Evolutionary conservation across 1,140 invertebrate genomes (phyloP).

Genomic region (Heterodera carotae): DNA sequence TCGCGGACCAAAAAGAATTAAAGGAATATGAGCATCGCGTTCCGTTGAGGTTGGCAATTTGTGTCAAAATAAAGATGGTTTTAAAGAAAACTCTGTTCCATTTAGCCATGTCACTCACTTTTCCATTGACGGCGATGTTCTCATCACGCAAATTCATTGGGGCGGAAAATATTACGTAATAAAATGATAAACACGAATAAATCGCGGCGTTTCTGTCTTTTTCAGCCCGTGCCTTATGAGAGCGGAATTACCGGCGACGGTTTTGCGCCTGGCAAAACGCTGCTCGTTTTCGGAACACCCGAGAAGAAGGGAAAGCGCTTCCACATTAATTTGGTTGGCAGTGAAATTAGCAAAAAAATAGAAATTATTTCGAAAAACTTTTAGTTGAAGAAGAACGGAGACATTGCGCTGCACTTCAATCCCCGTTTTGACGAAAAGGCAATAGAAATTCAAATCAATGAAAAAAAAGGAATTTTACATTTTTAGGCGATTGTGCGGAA

Average conservation of each 20-base stretch:
- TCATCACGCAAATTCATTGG: conserved; percentile 58
- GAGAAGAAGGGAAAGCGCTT: conserved; percentile 65
- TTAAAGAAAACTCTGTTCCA: conserved; percentile 51
- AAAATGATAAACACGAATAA: not conserved
- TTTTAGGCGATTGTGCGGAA: conserved; percentile 59
- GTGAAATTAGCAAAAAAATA: not conserved
- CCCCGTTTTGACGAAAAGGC: conserved; percentile 64
- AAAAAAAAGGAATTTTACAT: conserved; percentile 1
- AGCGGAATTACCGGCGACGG: conserved; percentile 59
- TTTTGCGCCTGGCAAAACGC: conserved; percentile 58
- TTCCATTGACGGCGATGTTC: conserved; percentile 62
- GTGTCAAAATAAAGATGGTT: too few relatives aligned
- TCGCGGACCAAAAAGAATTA: conserved; percentile 58
- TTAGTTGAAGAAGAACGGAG: conserved; percentile 63
- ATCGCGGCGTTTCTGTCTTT: not conserved
- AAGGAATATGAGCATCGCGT: conserved; percentile 63
- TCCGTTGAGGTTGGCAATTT: conserved; percentile 48
- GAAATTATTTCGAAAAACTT: not conserved
- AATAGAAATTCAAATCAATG: conserved; percentile 22
- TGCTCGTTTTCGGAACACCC: conserved; percentile 59
- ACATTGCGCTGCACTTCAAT: conserved; percentile 64
- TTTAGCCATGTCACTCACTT: conserved; percentile 57
- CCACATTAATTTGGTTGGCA: conserved; percentile 53
- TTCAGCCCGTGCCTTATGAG: conserved; percentile 63
- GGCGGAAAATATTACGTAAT: conserved; percentile 52